Evolutionary conservation across 2,113 vertebrate genomes (phyloP).

Genomic region (Himantopus leucocephalus): DNA sequence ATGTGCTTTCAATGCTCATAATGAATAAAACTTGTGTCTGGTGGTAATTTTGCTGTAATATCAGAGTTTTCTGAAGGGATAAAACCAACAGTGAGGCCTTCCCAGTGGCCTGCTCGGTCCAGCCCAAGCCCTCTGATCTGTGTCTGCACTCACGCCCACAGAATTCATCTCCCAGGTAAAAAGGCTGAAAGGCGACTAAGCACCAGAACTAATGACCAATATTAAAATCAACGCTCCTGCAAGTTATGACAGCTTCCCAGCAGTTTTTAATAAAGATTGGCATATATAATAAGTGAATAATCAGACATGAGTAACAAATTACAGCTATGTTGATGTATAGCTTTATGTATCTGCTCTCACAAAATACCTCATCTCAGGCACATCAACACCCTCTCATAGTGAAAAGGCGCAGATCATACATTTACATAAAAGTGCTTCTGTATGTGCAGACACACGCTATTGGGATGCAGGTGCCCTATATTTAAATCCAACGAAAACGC

Average conservation of each 20-base stretch:
- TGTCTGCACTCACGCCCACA: no score
- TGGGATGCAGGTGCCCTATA: fast-evolving
- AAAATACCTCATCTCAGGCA: neutral
- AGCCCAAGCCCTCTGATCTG: neutral
- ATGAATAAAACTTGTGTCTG: neutral
- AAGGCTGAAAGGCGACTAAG: neutral
- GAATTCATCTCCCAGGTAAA: neutral
- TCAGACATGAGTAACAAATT: neutral
- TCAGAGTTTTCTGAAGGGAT: neutral
- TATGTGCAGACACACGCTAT: fast-evolving
- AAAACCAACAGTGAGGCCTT: neutral
- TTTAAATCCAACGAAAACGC: fast-evolving
- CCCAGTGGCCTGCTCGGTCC: fast-evolving
- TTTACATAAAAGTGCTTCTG: fast-evolving
- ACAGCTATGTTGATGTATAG: neutral
- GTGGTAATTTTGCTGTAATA: neutral
- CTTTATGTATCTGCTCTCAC: neutral
- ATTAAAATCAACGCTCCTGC: neutral
- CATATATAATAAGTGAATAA: neutral
- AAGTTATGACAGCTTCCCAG: neutral
- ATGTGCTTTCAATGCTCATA: neutral
- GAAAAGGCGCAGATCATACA: no score
- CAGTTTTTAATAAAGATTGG: neutral
- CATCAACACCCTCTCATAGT: fast-evolving
- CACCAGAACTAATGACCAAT: neutral